A percentile compares a stretch with the other conserved stretches of the same genome.
phyloP scores from a whole-genome alignment of 92 coral and sea anemone genomes.

The Heliopora coerulea region DNA sequence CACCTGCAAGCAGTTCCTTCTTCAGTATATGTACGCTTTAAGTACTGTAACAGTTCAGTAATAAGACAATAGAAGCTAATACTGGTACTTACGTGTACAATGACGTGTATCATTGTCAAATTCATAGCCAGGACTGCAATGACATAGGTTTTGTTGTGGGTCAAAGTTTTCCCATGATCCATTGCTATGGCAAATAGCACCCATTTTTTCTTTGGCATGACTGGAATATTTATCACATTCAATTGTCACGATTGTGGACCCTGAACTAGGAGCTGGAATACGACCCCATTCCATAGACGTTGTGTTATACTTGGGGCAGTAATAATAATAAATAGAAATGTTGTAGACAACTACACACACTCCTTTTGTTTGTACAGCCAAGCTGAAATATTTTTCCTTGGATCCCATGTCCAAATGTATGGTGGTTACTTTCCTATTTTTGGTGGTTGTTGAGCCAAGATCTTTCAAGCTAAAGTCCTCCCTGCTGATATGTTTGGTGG shows the following conservation, averaged over 20 bases:
- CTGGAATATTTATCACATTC: slow-evolving; percentile 6
- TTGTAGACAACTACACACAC: slow-evolving; percentile 1
- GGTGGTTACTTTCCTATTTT: neutral
- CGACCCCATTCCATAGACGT: neutral
- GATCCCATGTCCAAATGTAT: slow-evolving; percentile 8
- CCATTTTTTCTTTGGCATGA: neutral
- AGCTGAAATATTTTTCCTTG: neutral
- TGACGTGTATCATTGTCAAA: neutral
- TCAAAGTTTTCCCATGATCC: neutral
- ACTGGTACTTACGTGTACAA: neutral
- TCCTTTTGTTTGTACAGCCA: neutral
- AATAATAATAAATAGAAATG: neutral
- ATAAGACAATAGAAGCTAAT: no score
- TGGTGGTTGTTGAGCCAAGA: neutral
- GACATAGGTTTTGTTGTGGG: neutral
- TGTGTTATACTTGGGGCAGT: neutral
- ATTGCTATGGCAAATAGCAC: neutral
- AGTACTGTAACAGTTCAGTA: no score
- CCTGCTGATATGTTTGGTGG: neutral
- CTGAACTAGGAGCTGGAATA: slow-evolving; percentile 10
- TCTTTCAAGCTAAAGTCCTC: neutral
- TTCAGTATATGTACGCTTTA: no score
- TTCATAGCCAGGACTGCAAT: neutral
- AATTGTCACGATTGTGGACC: neutral
- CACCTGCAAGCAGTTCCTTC: no score